These are phyloP conservation scores for Notamacropus eugenii DNA, from an alignment of 2,797 vertebrate species.

Conservation along the genomic window DNA sequence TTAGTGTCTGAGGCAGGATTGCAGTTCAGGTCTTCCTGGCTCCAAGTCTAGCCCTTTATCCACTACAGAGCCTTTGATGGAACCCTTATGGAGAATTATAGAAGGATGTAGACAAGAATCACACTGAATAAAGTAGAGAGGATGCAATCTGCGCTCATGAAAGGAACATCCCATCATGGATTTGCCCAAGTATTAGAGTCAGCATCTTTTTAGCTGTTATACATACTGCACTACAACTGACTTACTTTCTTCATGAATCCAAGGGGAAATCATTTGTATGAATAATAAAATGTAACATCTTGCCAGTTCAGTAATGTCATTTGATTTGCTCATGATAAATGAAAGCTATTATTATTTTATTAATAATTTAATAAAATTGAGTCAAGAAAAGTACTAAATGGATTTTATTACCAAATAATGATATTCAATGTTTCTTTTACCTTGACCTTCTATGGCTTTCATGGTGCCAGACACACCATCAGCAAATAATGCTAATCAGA, in stretches of 20 bases:
- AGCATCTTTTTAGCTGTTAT: not conserved
- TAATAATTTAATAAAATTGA: constrained; percentile 14
- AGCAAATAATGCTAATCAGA: constrained; percentile 43
- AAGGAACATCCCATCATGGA: not conserved
- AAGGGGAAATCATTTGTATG: constrained; percentile 12
- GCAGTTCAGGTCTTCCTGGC: not conserved
- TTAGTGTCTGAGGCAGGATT: not conserved
- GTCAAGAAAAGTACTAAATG: constrained; percentile 3
- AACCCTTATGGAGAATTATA: not conserved
- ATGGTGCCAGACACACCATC: constrained; percentile 8
- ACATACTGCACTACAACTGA: not conserved
- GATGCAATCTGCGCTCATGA: not conserved
- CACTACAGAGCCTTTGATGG: not conserved
- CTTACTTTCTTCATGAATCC: constrained; percentile 48
- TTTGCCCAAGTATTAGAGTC: not conserved
- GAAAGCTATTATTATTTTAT: constrained; percentile 50
- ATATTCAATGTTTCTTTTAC: constrained; percentile 21
- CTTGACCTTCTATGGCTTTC: constrained; percentile 45
- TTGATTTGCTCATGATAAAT: constrained; percentile 18
- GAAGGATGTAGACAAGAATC: not conserved
- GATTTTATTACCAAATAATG: constrained; percentile 29
- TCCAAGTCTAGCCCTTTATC: not conserved
- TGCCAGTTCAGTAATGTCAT: not conserved
- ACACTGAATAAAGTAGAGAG: not conserved
- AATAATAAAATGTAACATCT: constrained; percentile 50